Evolutionary conservation across 2,113 vertebrate species (phyloP), one percentile per base, ranked within the genome.

Genomic region (Lanius collurio): DNA sequence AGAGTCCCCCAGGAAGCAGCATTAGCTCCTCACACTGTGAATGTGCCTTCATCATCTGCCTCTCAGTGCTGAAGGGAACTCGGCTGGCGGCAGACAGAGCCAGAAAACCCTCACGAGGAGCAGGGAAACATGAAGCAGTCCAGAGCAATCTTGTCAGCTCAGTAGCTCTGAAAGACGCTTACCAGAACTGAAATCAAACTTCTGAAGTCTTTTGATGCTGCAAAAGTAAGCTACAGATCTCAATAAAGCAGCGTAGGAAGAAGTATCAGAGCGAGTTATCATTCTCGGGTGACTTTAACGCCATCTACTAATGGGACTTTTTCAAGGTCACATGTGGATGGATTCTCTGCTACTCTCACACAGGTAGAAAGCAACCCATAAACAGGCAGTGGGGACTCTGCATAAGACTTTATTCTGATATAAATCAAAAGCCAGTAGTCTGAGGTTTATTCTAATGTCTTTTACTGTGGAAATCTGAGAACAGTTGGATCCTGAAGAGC

Each of bases 51-150:
- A 15, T 33, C 8, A 7, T n/a, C 57, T n/a, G 42, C 42, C 86
- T 42, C 50, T 73, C 35, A 63, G 4, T 0, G 1, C 24, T n/a
- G 1, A 16, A 22, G 37, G 14, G 17, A 63, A 13, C 37, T 60
- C 2, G 0, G 15, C 33, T 24, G 5, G 14, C 7, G 49, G 27
- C 41, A 62, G 28, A 46, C n/a, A 35, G 18, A 28, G 50, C 10
- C 15, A 16, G 8, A 47, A 62, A 47, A 17, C 39, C 57, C 26
- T 30, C 20, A 6, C 1, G 2, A 53, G 47, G 19, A 81, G 30
- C 41, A 20, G 68, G 24, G 12, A n/a, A 55, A 50, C 7, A 5
- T 1, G 4, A 44, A 44, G 31, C 35, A 41, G 31, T 24, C 28
- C 49, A 27, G 56, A 73, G 37, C 46, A 31, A 24, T 39, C 27